These are phyloP conservation scores for Drosophila yooni DNA, from an alignment of 2,888 invertebrate species.

Conservation along the genomic window DNA sequence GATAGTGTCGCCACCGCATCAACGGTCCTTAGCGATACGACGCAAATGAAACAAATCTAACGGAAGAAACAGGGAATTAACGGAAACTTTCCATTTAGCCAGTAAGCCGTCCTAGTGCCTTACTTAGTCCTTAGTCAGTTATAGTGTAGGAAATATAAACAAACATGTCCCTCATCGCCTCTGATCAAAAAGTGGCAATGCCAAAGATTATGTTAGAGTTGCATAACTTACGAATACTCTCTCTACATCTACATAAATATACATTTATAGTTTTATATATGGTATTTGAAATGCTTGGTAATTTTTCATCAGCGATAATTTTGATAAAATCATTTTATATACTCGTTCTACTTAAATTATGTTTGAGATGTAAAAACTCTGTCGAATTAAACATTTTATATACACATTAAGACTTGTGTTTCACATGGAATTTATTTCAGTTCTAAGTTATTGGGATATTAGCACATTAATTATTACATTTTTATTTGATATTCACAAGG, in stretches of 20 bases:
- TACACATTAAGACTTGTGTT: constrained; percentile 2
- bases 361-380: constrained; percentile 31
- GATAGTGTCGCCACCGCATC: constrained; percentile 66
- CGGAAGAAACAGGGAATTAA: constrained; percentile 2
- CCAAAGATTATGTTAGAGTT: constrained; percentile 60
- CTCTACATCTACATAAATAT: constrained; percentile 17
- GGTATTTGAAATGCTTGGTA: constrained; percentile 37
- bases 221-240: constrained; percentile 53
- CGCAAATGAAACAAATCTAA: constrained; percentile 48
- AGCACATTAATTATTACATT: not conserved
- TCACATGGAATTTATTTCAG: not conserved
- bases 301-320: constrained; percentile 28
- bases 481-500: not conserved
- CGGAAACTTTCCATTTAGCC: constrained; percentile 53
- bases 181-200: constrained; percentile 52
- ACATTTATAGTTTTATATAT: constrained; percentile 25
- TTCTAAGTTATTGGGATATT: not conserved
- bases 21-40: constrained; percentile 50
- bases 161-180: constrained; percentile 34
- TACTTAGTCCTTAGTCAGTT: constrained; percentile 64
- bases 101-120: constrained; percentile 75
- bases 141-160: constrained; percentile 25
- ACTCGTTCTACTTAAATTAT: constrained; percentile 13
- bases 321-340: constrained; percentile 35
- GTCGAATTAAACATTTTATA: constrained; percentile 55